Percentiles rank a stretch among this genome's conserved stretches.
phyloP scores from a whole-genome alignment of 2,797 vertebrate species.

The Alfaro cultratus region DNA sequence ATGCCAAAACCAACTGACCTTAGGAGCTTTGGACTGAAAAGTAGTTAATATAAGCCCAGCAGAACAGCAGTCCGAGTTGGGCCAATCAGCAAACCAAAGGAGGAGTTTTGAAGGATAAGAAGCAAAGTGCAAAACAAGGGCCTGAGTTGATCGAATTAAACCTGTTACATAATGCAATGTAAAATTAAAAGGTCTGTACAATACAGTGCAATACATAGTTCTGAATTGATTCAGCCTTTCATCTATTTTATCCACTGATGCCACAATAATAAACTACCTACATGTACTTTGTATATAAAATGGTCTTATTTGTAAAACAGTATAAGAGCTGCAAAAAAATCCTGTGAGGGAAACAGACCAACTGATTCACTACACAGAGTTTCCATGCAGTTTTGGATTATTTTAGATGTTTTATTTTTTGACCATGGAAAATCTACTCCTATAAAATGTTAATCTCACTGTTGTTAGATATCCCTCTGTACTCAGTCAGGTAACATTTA shows the following conservation, averaged over 20 bases:
- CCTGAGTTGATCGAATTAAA: neutral
- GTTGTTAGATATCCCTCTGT: constrained; percentile 8
- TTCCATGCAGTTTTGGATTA: neutral
- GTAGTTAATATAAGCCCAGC: no score
- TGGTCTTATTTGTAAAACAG: neutral
- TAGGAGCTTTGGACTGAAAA: no score
- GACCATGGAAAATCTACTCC: neutral
- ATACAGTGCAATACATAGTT: neutral
- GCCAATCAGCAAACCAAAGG: no score
- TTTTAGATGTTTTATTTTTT: neutral
- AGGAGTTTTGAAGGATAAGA: no score
- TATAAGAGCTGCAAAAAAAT: neutral
- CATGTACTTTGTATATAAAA: neutral
- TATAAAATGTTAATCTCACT: neutral
- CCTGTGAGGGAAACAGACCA: neutral
- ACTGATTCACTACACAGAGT: neutral
- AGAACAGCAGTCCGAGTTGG: no score
- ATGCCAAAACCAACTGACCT: no score
- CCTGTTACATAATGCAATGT: neutral
- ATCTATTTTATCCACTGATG: neutral
- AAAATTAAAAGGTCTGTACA: neutral
- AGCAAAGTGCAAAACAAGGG: no score
- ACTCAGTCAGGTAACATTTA: constrained; percentile 11
- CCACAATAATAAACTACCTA: neutral
- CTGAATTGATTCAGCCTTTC: neutral